Percentiles rank a stretch among this genome's conserved stretches.
These are phyloP conservation scores for Takifugu ocellatus DNA, from an alignment of 2,797 vertebrate species.

Conservation along the genomic window DNA sequence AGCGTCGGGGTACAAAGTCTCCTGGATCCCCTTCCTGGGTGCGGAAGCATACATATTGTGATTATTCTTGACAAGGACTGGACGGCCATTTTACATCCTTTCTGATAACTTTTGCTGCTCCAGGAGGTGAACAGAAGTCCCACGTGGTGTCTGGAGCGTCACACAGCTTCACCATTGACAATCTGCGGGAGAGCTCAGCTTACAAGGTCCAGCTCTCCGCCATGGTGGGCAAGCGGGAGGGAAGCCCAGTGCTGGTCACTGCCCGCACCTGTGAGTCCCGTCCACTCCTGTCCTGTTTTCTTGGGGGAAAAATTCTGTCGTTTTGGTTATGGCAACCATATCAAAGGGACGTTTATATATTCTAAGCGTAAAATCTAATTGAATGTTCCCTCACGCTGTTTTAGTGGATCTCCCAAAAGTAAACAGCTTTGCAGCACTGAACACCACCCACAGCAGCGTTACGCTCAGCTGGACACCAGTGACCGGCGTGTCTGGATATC, in stretches of 20 bases:
- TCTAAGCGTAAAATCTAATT: background rate
- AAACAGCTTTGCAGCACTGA: constrained; percentile 65
- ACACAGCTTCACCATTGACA: constrained; percentile 70
- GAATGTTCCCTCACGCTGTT: constrained; percentile 13
- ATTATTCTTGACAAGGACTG: background rate
- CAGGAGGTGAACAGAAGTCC: constrained; percentile 79
- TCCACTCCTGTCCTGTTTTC: background rate
- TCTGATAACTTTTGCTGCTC: constrained; percentile 8
- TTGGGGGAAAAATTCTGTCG: too few species aligned
- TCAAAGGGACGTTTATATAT: background rate
- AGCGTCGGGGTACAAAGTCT: constrained; percentile 79
- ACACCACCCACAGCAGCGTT: constrained; percentile 69
- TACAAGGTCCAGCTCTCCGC: constrained; percentile 82
- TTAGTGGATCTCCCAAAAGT: constrained; percentile 84
- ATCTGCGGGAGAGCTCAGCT: constrained; percentile 76
- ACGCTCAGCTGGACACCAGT: constrained; percentile 80
- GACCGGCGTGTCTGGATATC: constrained; percentile 75
- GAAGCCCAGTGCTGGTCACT: constrained; percentile 75
- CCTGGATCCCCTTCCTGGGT: constrained; percentile 81
- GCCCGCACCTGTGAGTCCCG: constrained; percentile 84
- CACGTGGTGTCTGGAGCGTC: constrained; percentile 62
- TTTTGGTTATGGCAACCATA: background rate
- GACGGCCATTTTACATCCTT: background rate
- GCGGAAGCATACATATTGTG: constrained; percentile 1
- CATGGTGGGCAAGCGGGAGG: constrained; percentile 66